Evolutionary conservation across 2,888 invertebrate genomes (phyloP).

Genomic region (Tachina lurida): DNA sequence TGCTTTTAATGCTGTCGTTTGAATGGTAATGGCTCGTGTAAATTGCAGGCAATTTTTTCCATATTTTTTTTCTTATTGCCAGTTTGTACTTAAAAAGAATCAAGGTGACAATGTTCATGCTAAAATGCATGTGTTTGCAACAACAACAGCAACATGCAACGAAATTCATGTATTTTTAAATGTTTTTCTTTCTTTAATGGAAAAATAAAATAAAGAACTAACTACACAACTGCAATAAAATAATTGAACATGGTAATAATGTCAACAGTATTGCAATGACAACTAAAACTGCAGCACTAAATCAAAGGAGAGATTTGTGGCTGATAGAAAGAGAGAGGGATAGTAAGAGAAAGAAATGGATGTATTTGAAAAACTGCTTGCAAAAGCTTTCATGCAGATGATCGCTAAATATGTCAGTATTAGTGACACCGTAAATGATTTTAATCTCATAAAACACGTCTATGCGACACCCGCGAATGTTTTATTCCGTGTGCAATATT

Average conservation of each 20-base stretch:
- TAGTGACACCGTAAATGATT: conserved; percentile 6
- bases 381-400: conserved; percentile 35
- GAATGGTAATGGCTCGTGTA: conserved; percentile 60
- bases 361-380: neutral
- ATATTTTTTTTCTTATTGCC: neutral
- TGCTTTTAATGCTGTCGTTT: conserved; percentile 32
- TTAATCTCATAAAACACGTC: conserved; percentile 1
- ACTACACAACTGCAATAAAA: conserved; percentile 15
- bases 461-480: conserved; percentile 46
- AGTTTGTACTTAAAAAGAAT: conserved; percentile 30
- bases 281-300: neutral
- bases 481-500: neutral
- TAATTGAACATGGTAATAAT: conserved; percentile 49
- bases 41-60: conserved; percentile 50
- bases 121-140: conserved; percentile 47
- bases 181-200: conserved; percentile 4
- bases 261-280: conserved; percentile 48
- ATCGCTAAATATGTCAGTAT: conserved; percentile 26
- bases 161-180: conserved; percentile 39
- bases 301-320: neutral
- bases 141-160: neutral
- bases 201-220: conserved; percentile 22
- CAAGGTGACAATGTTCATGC: conserved; percentile 58
- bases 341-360: neutral
- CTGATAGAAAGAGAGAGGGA: neutral